Evolutionary conservation across 2,113 vertebrate genomes (phyloP).

Genomic region (Heliornis fulica): DNA sequence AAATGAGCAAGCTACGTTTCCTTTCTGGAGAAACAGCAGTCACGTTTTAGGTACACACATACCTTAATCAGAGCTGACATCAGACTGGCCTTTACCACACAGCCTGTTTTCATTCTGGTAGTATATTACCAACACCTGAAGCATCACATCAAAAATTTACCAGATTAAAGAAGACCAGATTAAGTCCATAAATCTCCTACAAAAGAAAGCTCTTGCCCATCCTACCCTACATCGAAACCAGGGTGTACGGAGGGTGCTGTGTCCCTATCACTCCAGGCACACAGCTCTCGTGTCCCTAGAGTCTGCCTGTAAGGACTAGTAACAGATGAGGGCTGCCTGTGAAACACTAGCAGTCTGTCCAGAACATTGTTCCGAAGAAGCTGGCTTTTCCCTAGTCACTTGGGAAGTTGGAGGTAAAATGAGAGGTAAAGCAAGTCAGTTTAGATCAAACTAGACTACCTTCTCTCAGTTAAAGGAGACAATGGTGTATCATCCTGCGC

Average conservation of each 20-base stretch:
- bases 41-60: background rate
- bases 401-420: background rate
- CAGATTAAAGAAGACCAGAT: background rate
- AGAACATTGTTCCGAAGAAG: background rate
- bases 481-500: background rate
- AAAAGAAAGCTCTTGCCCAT: background rate
- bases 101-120: background rate
- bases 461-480: background rate
- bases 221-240: background rate
- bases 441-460: background rate
- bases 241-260: rapidly evolving
- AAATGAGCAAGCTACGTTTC: background rate
- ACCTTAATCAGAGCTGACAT: background rate
- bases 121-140: background rate
- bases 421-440: background rate
- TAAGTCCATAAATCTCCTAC: background rate
- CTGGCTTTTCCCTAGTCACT: background rate
- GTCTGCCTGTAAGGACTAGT: background rate
- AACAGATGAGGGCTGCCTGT: background rate
- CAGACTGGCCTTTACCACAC: background rate
- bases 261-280: background rate
- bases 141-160: background rate
- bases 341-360: background rate
- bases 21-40: background rate
- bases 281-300: background rate